Evolutionary conservation across 2,888 invertebrate species (phyloP).

Genomic region (Orgyia antiqua): DNA sequence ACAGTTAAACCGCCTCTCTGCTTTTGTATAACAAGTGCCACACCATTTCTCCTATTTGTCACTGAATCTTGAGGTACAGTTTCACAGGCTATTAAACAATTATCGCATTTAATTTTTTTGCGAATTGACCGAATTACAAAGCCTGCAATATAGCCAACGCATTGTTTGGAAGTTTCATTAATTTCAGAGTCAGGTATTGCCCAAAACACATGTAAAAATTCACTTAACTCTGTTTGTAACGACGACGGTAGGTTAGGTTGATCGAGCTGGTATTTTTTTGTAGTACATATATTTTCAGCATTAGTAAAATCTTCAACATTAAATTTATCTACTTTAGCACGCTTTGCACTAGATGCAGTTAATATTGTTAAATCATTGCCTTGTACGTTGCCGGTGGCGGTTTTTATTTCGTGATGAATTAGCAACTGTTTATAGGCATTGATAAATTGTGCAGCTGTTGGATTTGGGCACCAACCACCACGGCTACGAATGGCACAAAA

Average conservation of each 20-base stretch:
- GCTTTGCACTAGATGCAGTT: constrained; percentile 3
- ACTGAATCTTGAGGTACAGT: no score
- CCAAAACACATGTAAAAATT: constrained; percentile 1
- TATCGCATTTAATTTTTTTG: no score
- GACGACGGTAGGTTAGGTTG: constrained; percentile 1
- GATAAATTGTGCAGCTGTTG: constrained; percentile 11
- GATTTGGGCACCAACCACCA: constrained; percentile 10
- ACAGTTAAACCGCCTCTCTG: no score
- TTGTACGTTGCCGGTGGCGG: constrained; percentile 1
- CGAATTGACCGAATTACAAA: background rate
- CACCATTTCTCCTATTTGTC: background rate
- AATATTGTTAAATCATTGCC: constrained; percentile 2
- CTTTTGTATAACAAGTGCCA: background rate
- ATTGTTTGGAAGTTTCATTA: constrained; percentile 2
- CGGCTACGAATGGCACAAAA: constrained; percentile 10
- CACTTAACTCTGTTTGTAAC: constrained; percentile 2
- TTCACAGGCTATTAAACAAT: no score
- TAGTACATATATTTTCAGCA: constrained; percentile 9
- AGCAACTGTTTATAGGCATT: constrained; percentile 10
- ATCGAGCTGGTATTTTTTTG: constrained; percentile 3
- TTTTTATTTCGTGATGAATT: constrained; percentile 6
- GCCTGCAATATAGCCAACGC: background rate
- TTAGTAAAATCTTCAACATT: constrained; percentile 6
- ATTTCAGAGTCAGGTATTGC: constrained; percentile 4
- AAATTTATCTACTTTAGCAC: constrained; percentile 9